Percentiles rank a stretch among this genome's conserved stretches.
phyloP scores from a whole-genome alignment of 2,113 vertebrate species.

The Sorex fumeus region DNA sequence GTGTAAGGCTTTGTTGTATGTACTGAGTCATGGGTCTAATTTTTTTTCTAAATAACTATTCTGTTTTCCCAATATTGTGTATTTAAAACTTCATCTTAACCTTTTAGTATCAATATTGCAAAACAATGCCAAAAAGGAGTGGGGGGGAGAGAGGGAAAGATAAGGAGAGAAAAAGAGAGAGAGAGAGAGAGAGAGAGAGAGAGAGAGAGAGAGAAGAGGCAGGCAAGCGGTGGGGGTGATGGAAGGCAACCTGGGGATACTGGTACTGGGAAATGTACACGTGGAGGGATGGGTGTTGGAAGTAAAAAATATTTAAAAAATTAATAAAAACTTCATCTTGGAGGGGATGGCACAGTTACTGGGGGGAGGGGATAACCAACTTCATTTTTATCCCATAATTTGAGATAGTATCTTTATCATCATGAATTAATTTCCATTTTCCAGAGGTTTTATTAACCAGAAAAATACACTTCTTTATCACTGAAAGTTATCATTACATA shows the following conservation, averaged over 20 bases:
- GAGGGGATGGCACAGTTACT: no score
- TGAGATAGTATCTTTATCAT: slow-evolving; percentile 34
- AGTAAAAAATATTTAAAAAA: no score
- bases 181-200: no score
- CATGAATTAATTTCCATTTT: slow-evolving; percentile 12
- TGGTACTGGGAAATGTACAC: no score
- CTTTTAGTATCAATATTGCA: background rate
- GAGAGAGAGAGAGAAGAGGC: no score
- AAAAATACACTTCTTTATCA: slow-evolving; percentile 56
- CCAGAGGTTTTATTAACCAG: slow-evolving; percentile 32
- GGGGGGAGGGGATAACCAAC: background rate
- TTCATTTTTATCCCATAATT: slow-evolving; percentile 44
- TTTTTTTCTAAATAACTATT: background rate
- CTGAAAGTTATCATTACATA: slow-evolving; percentile 21
- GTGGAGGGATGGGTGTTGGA: no score
- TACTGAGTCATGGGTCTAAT: slow-evolving; percentile 25
- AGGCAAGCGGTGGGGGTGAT: no score
- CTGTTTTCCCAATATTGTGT: background rate
- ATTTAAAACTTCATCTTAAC: slow-evolving; percentile 31
- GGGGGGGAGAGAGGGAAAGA: no score
- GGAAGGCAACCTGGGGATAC: no score
- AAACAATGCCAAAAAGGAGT: no score
- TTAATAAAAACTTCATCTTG: no score
- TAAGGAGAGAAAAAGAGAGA: no score
- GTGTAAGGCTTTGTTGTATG: background rate